phyloP scores from a whole-genome alignment of 2,888 invertebrate genomes.

The Branchellion lobata region DNA sequence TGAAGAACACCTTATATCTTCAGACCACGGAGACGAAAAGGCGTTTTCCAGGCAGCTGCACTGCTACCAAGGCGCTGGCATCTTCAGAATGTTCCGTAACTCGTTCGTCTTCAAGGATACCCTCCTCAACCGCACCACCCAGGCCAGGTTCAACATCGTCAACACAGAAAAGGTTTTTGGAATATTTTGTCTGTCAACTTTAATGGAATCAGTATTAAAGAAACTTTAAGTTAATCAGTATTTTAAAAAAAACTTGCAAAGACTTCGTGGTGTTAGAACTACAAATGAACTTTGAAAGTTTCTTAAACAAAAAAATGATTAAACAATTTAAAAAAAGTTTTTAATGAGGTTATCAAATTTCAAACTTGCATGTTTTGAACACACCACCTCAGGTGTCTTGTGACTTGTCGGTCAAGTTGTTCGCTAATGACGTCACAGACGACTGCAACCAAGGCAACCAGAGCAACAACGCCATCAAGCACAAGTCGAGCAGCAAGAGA shows the following conservation, averaged over 20 bases:
- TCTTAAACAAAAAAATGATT: too few relatives aligned
- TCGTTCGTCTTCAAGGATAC: constrained; percentile 62
- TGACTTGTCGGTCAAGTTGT: constrained; percentile 57
- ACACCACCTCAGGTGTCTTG: constrained; percentile 59
- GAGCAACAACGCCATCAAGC: constrained; percentile 57
- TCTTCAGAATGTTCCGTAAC: constrained; percentile 61
- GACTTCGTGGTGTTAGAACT: too few relatives aligned
- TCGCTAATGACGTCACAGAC: constrained; percentile 53
- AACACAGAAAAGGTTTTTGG: constrained; percentile 59
- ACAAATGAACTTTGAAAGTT: too few relatives aligned
- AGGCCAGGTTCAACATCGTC: constrained; percentile 61
- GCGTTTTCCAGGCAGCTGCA: not conserved
- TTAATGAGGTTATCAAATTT: too few relatives aligned
- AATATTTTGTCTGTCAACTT: too few relatives aligned
- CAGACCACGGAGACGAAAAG: constrained; percentile 52
- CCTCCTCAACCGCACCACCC: constrained; percentile 60
- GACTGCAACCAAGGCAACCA: constrained; percentile 48
- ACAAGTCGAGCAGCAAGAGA: constrained; percentile 60
- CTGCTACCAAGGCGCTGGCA: constrained; percentile 57
- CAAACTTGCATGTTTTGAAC: too few relatives aligned
- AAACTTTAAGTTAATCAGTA: too few relatives aligned
- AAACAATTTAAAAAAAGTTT: too few relatives aligned
- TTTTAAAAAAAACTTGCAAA: too few relatives aligned
- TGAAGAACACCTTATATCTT: constrained; percentile 62
- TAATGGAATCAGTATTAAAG: too few relatives aligned